Conservation (phyloP, 2,113 vertebrate species). For the Cyrtonyx montezumae region DNA sequence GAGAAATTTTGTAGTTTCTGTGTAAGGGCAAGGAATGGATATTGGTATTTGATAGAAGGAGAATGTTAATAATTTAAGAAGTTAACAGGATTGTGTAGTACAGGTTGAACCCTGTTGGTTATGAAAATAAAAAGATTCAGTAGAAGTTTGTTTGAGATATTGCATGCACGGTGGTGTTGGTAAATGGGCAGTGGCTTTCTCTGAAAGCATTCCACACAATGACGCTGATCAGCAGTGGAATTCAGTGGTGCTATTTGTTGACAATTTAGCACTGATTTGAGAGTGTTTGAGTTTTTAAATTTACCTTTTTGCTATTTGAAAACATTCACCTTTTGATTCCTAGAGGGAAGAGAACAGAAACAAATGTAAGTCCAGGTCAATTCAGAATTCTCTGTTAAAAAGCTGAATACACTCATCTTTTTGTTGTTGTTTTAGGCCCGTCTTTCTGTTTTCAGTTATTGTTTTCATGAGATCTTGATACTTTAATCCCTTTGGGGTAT, state of each 20-base stretch:
- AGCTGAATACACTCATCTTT: neutral
- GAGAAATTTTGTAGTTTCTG: neutral
- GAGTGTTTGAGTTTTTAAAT: constrained; percentile 7
- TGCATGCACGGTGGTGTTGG: accelerated
- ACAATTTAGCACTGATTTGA: constrained; percentile 1
- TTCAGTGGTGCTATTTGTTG: neutral
- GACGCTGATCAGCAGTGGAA: neutral
- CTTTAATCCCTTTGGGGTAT: neutral
- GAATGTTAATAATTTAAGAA: neutral
- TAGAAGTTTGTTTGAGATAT: neutral
- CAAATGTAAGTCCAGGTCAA: neutral
- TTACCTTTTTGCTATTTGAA: neutral
- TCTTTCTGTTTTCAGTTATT: neutral
- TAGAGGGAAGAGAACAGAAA: neutral
- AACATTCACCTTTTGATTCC: neutral
- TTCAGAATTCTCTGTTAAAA: neutral
- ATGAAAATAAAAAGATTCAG: neutral
- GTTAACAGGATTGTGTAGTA: neutral
- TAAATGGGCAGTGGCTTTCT: neutral
- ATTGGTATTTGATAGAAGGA: neutral
- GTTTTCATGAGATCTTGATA: neutral
- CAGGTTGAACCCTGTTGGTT: neutral
- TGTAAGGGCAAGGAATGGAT: neutral
- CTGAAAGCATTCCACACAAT: neutral
- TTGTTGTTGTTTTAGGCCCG: neutral